A percentile compares a stretch with the other conserved stretches of the same genome.
These are phyloP conservation scores for Embiotoca jacksoni DNA, from an alignment of 2,113 vertebrate genomes.

Conservation along the genomic window DNA sequence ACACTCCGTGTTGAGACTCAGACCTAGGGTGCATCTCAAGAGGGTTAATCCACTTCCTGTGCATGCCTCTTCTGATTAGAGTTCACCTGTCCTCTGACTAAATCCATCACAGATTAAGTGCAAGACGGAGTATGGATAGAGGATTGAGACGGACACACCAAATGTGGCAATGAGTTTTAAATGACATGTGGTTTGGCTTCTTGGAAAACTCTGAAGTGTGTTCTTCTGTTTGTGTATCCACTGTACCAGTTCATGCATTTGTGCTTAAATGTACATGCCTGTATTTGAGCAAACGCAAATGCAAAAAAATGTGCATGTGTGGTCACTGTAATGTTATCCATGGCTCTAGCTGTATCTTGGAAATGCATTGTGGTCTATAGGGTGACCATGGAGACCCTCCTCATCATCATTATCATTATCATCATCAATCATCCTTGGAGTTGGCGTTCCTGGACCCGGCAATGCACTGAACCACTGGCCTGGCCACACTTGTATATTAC, in stretches of 20 bases:
- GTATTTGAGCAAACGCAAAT: constrained; percentile 26
- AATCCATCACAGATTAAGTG: constrained; percentile 34
- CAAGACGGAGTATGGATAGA: constrained; percentile 31
- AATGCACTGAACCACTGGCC: constrained; percentile 46
- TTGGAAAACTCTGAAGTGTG: constrained; percentile 25
- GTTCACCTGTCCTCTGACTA: constrained; percentile 60
- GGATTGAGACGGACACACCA: constrained; percentile 46
- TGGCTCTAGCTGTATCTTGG: constrained; percentile 63
- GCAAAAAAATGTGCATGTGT: constrained; percentile 31
- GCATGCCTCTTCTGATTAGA: constrained; percentile 62
- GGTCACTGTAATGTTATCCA: constrained; percentile 67
- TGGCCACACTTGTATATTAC: constrained; percentile 38
- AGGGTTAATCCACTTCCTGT: constrained; percentile 59
- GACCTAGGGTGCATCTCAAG: constrained; percentile 50
- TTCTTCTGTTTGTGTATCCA: constrained; percentile 34
- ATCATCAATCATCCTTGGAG: constrained; percentile 71
- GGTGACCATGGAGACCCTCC: constrained; percentile 62
- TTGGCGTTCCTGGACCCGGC: constrained; percentile 44
- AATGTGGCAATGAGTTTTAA: constrained; percentile 43
- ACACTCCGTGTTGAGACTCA: constrained; percentile 39
- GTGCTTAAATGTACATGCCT: constrained; percentile 22
- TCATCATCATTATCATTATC: constrained; percentile 77
- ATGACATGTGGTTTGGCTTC: constrained; percentile 51
- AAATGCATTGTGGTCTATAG: constrained; percentile 65
- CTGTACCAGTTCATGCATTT: constrained; percentile 27